Conservation (phyloP, 1,140 invertebrate genomes). For the Rhizoglyphus robini region DNA sequence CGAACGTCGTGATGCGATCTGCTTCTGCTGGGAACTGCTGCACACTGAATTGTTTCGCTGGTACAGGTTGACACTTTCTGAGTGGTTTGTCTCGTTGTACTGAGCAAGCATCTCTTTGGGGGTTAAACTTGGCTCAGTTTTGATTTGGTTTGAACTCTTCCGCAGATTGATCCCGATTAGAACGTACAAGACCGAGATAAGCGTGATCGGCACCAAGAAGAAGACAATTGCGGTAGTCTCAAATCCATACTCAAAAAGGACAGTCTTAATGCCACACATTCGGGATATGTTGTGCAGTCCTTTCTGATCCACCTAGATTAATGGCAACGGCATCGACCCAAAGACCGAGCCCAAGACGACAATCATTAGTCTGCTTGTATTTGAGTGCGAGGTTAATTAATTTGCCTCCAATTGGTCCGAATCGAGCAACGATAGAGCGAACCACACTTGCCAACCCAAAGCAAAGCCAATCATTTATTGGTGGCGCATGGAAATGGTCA, state of each 20-base stretch:
- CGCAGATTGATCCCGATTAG: constrained; percentile 63
- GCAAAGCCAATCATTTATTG: no score
- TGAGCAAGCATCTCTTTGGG: constrained; percentile 13
- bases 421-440: no score
- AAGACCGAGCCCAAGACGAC: no score
- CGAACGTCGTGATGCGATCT: constrained; percentile 24
- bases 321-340: not conserved
- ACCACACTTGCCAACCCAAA: no score
- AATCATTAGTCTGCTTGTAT: no score
- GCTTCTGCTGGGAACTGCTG: constrained; percentile 16
- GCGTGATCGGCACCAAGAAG: constrained; percentile 68
- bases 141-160: constrained; percentile 31
- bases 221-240: constrained; percentile 67
- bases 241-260: constrained; percentile 48
- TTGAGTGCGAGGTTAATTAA: no score
- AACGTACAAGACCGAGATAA: constrained; percentile 64
- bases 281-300: constrained; percentile 1
- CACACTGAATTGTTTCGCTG: constrained; percentile 23
- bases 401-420: no score
- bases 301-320: constrained; percentile 1
- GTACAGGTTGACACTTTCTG: constrained; percentile 15
- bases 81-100: constrained; percentile 8
- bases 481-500: no score
- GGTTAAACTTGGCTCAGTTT: not conserved
- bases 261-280: constrained; percentile 6